Evolutionary conservation across 2,888 invertebrate genomes (phyloP), one percentile per base, ranked within the genome.

Genomic region (Melitaea athalia): DNA sequence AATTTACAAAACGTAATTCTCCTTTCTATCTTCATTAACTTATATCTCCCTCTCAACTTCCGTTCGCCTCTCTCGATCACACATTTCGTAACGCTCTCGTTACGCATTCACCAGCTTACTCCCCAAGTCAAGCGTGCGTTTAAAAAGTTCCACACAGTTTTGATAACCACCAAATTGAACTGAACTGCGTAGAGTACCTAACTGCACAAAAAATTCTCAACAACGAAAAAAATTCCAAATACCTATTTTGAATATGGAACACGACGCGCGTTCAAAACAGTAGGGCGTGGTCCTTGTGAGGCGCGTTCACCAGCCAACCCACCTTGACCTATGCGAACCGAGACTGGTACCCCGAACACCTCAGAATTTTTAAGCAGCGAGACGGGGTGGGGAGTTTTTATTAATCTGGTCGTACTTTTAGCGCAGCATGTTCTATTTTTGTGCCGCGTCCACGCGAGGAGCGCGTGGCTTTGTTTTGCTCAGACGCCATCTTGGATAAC

Each of bases 381-480:
- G 68, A 70, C 75, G 71, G 78, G 77, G 67, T 74, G 63, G 76
- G 82, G 45, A 75, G 84, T 67, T 80, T 79, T 72, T 47, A 45
- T 69, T 81, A 78, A 64, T 72, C 69, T 87, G 82, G 88, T 74
- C 74, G 76, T 69, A 73, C 76, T 77, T 79, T 80, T 77, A 82
- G 79, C 78, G 75, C 78, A 74, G 74, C 75, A 73, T 74, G 78
- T 84, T 86, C 89, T 92, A 91, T 92, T 90, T 91, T 85, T 86
- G 85, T 73, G 79, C 81, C 83, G 74, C 78, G 71, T 81, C 83
- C 91, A 91, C 91, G 92, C 91, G 88, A 75, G 62, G 67, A 38
- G 80, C 88, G 85, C 91, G 89, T 92, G 92, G 81, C 82, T 75
- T 86, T 92, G 91, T 92, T 92, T 91, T 91, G 91, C 82, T 87